Base-by-base conservation (phyloP, 35 echinoderm and acorn worm genomes). In the Stichopus chloronotus region DNA sequence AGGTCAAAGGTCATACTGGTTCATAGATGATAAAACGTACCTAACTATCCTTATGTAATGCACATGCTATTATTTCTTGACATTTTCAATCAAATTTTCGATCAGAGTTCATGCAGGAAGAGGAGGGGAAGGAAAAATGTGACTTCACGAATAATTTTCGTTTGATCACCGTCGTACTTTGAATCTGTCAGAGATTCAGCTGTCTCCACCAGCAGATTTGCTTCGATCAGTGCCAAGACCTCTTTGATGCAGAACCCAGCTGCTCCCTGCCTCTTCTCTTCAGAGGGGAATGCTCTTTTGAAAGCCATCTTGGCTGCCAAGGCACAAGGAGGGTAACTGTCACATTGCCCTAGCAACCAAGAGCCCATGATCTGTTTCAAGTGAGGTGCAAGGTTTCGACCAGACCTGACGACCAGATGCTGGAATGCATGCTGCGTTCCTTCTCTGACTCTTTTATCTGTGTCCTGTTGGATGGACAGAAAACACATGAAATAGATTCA, bases 361-460 rank as follows among this genome's bases (percentile, higher is more conserved):
- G 90, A 72, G 0, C 97, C 97, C 97, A 99, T 96, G 63, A 99
- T 21, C 12, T 87, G 30, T 21, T 91, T 87, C 6, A 96, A 82
- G 69, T 94, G 92, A 24, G 97, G 97, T 58, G 97, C 97, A 5
- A 99, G 65, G 77, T 95, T 99, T 30, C 97, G 97, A 43, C 92
- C 87, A 52, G 93, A 95, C 57, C 81, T 92, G 4, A 91, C 23
- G 72, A 94, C 84, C 8, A 99, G 88, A 88, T 96, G 92, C 24
- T 94, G 86, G 59, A 96, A 93, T 11, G 94, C 85, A 21, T 95
- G 94, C 94, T 99, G 95, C 7, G 92, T 96, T 58, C 93, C 93
- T 90, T 99, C 97, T 7, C 97, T 90, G 6, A 99, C 95, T 76
- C 97, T 88, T 79, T 91, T 96, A 94, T 99, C 97, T 89, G 92